A percentile compares a stretch with the other conserved stretches of the same genome.
Evolutionary conservation across 2,888 invertebrate genomes (phyloP).

Genomic region (Ophioninae sp.): DNA sequence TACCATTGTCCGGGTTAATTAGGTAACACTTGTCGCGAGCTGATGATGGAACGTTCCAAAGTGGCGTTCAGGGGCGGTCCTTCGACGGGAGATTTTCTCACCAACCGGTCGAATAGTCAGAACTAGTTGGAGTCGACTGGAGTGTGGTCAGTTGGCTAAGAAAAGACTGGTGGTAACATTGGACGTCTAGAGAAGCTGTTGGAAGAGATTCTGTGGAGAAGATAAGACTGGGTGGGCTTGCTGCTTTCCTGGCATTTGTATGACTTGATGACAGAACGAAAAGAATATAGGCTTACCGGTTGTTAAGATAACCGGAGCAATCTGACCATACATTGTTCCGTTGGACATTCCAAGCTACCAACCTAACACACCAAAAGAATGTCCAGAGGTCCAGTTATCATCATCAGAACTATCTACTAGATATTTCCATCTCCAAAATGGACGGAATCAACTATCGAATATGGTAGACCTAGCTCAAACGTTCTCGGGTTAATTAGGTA

Average conservation of each 20-base stretch:
- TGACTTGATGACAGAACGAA: too few relatives aligned
- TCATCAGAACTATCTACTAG: too few relatives aligned
- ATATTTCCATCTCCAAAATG: too few relatives aligned
- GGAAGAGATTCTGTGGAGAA: conserved; percentile 31
- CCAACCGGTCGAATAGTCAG: conserved; percentile 27
- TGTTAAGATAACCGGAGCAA: too few relatives aligned
- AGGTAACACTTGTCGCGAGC: conserved; percentile 50
- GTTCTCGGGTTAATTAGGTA: too few relatives aligned
- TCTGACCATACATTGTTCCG: too few relatives aligned
- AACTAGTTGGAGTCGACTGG: conserved; percentile 35
- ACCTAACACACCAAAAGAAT: too few relatives aligned
- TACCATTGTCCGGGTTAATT: conserved; percentile 51
- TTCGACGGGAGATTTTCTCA: conserved; percentile 38
- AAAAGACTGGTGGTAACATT: conserved; percentile 26
- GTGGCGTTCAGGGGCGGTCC: conserved; percentile 45
- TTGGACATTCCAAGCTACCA: conserved; percentile 33
- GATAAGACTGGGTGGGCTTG: conserved; percentile 47
- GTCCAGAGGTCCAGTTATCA: too few relatives aligned
- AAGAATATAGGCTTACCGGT: too few relatives aligned
- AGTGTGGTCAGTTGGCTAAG: conserved; percentile 6
- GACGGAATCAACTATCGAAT: too few relatives aligned
- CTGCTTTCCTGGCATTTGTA: too few relatives aligned
- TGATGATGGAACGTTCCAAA: conserved; percentile 24
- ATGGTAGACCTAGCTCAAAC: too few relatives aligned
- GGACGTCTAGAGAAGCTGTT: conserved; percentile 18